These are phyloP conservation scores for Archaeoteleia sp. DNA, from an alignment of 2,888 invertebrate species.

Conservation along the genomic window DNA sequence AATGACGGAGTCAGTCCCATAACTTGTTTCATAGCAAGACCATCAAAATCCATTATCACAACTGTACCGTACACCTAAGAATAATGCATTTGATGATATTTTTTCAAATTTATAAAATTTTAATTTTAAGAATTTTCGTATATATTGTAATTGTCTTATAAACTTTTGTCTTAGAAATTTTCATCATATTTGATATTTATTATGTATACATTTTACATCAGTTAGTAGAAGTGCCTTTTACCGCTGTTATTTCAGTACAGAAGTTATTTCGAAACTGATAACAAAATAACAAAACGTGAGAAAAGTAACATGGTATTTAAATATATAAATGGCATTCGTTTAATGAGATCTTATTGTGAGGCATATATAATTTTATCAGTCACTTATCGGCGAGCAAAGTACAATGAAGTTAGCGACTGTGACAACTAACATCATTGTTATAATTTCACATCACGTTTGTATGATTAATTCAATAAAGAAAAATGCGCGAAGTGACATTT, in stretches of 20 bases:
- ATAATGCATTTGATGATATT: too few species aligned
- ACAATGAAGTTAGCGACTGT: slow-evolving; percentile 31
- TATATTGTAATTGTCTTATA: too few species aligned
- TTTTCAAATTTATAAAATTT: too few species aligned
- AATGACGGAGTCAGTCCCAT: slow-evolving; percentile 83
- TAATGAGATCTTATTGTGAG: slow-evolving; percentile 20
- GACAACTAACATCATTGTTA: slow-evolving; percentile 41
- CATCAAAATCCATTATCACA: slow-evolving; percentile 89
- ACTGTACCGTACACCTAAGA: slow-evolving; percentile 83
- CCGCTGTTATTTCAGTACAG: too few species aligned
- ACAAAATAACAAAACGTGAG: slow-evolving; percentile 3
- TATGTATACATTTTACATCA: too few species aligned
- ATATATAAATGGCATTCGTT: not conserved
- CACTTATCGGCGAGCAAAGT: slow-evolving; percentile 44
- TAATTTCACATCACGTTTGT: slow-evolving; percentile 40
- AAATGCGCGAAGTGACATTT: too few species aligned
- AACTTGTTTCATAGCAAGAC: slow-evolving; percentile 85
- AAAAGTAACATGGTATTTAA: slow-evolving; percentile 2
- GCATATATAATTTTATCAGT: slow-evolving; percentile 29
- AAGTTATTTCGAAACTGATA: too few species aligned
- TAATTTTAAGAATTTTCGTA: not conserved
- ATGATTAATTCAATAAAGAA: slow-evolving; percentile 39
- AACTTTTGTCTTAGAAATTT: too few species aligned
- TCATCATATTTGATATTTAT: too few species aligned
- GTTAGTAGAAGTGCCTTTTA: too few species aligned